phyloP scores from a whole-genome alignment of 2,888 invertebrate genomes.

The Beris morrisii region DNA sequence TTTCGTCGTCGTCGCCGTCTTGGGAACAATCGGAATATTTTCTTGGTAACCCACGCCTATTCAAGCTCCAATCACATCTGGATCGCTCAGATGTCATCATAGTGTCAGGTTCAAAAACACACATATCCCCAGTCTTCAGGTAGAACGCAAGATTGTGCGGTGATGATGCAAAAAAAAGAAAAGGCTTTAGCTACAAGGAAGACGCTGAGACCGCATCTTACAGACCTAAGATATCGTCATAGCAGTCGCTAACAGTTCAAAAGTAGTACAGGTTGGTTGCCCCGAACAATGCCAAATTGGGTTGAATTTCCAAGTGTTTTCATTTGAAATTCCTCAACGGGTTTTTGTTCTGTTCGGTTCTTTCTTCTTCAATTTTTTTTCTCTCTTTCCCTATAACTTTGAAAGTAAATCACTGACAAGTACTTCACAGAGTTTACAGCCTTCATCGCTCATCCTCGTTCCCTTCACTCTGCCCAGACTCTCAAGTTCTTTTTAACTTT shows the following conservation, averaged over 20 bases:
- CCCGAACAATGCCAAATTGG: conserved; percentile 29
- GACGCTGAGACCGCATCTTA: no score
- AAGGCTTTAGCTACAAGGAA: no score
- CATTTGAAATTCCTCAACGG: conserved; percentile 20
- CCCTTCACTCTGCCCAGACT: conserved; percentile 24
- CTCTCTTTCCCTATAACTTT: conserved; percentile 1
- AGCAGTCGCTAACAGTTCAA: no score
- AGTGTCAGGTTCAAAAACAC: conserved; percentile 28
- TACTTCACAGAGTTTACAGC: not conserved
- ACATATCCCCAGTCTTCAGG: conserved; percentile 20
- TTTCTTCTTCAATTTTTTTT: not conserved
- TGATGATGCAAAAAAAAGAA: conserved; percentile 18
- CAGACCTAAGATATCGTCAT: no score
- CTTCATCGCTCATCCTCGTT: conserved; percentile 5
- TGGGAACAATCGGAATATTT: conserved; percentile 18
- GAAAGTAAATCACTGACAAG: conserved; percentile 20
- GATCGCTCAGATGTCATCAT: conserved; percentile 23
- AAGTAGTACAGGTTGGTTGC: no score
- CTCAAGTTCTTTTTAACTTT: conserved; percentile 29
- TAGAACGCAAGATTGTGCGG: conserved; percentile 15
- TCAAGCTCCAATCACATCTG: conserved; percentile 26
- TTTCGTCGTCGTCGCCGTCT: no score
- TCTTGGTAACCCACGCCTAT: conserved; percentile 28
- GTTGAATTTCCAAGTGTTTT: conserved; percentile 31
- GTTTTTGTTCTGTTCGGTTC: not conserved